Evolutionary conservation across 2,888 invertebrate genomes (phyloP).

Genomic region (Myathropa florea): DNA sequence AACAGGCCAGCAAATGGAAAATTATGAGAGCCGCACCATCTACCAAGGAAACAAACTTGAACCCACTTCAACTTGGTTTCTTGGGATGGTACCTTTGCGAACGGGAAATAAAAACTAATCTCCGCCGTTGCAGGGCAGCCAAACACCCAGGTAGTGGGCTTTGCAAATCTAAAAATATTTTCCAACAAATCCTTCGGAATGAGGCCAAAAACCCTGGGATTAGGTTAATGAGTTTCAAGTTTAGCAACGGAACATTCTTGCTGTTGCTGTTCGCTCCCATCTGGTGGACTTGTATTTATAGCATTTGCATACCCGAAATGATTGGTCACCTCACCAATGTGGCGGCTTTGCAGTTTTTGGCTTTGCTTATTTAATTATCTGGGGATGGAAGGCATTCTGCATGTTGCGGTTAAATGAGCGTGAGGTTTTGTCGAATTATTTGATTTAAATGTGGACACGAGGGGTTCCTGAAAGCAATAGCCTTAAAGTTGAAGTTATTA

Average conservation of each 20-base stretch:
- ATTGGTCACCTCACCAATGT: neutral
- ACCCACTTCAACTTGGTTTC: neutral
- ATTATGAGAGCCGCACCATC: neutral
- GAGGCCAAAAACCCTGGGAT: neutral
- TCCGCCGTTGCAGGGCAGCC: neutral
- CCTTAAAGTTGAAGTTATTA: neutral
- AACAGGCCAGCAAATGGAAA: neutral
- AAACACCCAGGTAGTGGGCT: neutral
- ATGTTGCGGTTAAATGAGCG: neutral
- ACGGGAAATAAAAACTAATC: neutral
- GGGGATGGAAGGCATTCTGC: neutral
- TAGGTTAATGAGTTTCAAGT: slow-evolving; percentile 4
- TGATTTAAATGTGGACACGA: neutral
- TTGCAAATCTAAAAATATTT: neutral
- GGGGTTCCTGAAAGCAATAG: neutral
- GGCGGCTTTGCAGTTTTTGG: neutral
- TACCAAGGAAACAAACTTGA: neutral
- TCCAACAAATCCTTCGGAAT: neutral
- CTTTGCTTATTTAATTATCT: neutral
- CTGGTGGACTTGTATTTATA: neutral
- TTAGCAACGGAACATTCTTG: neutral
- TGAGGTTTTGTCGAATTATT: neutral
- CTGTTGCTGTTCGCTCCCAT: neutral
- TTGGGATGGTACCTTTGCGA: neutral
- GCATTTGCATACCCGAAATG: neutral